Base-by-base conservation (phyloP, 2,113 vertebrate genomes). In the Phasianus colchicus region DNA sequence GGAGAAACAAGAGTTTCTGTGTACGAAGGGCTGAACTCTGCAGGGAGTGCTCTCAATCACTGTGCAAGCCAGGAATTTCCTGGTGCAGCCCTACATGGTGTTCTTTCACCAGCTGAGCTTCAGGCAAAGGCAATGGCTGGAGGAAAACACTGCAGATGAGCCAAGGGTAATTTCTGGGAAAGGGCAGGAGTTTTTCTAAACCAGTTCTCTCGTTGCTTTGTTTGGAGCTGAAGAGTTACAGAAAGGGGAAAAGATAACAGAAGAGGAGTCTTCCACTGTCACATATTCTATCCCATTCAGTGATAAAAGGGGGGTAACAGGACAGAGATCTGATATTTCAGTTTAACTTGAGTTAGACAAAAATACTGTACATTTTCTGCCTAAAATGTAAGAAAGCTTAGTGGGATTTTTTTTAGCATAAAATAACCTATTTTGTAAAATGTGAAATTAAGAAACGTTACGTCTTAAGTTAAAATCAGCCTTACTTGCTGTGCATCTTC, bases 181-280 rank as follows among this genome's bases (percentile, higher is more conserved):
- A 64, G 54, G 40, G 36, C 7, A 40, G 43, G 25, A 42, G 9
- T 24, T 63, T 54, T 15, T 52, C n/a, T 20, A 0, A 22, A 0
- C 47, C 8, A 7, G 9, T 16, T 30, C 58, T n/a, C 9, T 43
- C 6, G 9, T 50, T 45, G 13, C 7, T 72, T 52, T 65, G 16
- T 43, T 81, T 22, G 7, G 50, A 81, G 11, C 25, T 36, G 50
- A 32, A 32, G 73, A 70, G 17, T 47, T 57, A 14, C 11, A 72
- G 58, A 38, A 69, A 65, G 20, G 9, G 4, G 21, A 29, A 74
- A 34, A 21, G 4, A 4, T 11, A 43, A 9, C 8, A 40, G 29
- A 61, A 57, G 54, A 66, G 29, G 1, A 12, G n/a, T 8, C 7
- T 61, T 66, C 15, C 12, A 4, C 18, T 65, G 69, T 42, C 2